Evolutionary conservation across 2,797 vertebrate species (phyloP).

Genomic region (Aeoliscus strigatus): DNA sequence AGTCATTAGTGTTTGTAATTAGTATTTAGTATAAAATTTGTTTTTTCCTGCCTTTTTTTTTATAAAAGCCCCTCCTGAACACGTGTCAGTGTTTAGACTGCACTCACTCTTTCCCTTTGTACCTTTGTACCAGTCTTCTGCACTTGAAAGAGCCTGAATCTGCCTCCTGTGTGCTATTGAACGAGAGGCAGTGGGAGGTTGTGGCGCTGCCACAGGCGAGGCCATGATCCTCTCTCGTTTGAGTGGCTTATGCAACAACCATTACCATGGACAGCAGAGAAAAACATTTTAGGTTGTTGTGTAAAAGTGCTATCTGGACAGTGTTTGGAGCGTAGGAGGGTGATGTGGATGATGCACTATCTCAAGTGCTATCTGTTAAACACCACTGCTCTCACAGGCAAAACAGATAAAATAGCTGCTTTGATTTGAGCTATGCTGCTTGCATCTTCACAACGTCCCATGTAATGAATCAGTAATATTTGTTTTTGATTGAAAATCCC

Average conservation of each 20-base stretch:
- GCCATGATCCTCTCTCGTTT: constrained; percentile 49
- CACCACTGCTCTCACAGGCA: constrained; percentile 6
- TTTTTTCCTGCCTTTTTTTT: too few species aligned
- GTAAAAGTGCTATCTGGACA: constrained; percentile 47
- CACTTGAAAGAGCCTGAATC: constrained; percentile 41
- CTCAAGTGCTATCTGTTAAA: constrained; percentile 33
- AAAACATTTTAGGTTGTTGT: constrained; percentile 49
- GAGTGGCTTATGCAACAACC: constrained; percentile 72
- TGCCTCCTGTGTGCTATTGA: constrained; percentile 44
- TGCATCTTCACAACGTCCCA: not conserved
- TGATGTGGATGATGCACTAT: constrained; percentile 41
- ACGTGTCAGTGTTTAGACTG: constrained; percentile 39
- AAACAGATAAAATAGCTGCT: not conserved
- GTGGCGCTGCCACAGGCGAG: constrained; percentile 60
- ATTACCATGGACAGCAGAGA: constrained; percentile 57
- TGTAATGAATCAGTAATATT: not conserved
- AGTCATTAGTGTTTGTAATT: too few species aligned
- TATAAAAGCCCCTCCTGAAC: constrained; percentile 17
- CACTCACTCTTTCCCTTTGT: constrained; percentile 16
- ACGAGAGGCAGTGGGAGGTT: constrained; percentile 66
- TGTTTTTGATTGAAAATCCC: too few species aligned
- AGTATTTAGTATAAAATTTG: too few species aligned
- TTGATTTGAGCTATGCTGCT: not conserved
- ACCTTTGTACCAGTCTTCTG: constrained; percentile 23
- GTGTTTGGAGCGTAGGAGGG: constrained; percentile 50